Base-by-base conservation (phyloP, 2,113 vertebrate genomes). In the Pterocles gutturalis region DNA sequence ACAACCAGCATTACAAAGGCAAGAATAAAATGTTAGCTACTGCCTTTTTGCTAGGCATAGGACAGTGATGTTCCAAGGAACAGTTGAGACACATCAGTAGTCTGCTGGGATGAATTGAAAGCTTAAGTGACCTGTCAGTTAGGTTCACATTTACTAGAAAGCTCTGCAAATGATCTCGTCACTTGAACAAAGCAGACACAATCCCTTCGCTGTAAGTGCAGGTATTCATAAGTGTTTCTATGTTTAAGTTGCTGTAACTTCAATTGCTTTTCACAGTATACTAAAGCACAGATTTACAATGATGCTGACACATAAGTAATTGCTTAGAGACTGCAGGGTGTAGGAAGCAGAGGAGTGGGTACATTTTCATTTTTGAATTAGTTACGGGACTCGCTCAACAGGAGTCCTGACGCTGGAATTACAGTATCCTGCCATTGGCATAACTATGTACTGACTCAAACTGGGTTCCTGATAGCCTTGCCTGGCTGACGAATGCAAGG, bases 321-420 rank as follows among this genome's bases (percentile, higher is more conserved):
- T 89, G 92, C 95, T 93, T 65, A 34, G 91, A 84, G 95, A 85
- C 38, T 14, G 89, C 90, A 94, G 92, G 88, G 71, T 0, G 16
- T 31, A 89, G 80, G 91, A 97, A 91, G 79, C 75, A 92, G 58
- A 89, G 71, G 76, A 96, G 78, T 88, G 90, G 77, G 43, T 93
- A 87, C 79, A 58, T 76, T 97, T 93, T 96, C 60, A 94, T 96
- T 96, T 95, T 46, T 92, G 71, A 92, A 89, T 92, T 96, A 92
- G 82, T 84, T 91, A 58, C 1, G 1, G 85, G 76, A 69, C 51
- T 95, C 43, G 33, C 81, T 96, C 71, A 1, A 85, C 83, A 83
- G 89, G 87, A 94, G 90, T 76, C 83, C 90, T 86, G 71, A 87
- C 3, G 54, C 34, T 7, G 7, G 58, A 87, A 89, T 92, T 90